Evolutionary conservation across 2,797 vertebrate species (phyloP).

Genomic region (Synanceia verrucosa): DNA sequence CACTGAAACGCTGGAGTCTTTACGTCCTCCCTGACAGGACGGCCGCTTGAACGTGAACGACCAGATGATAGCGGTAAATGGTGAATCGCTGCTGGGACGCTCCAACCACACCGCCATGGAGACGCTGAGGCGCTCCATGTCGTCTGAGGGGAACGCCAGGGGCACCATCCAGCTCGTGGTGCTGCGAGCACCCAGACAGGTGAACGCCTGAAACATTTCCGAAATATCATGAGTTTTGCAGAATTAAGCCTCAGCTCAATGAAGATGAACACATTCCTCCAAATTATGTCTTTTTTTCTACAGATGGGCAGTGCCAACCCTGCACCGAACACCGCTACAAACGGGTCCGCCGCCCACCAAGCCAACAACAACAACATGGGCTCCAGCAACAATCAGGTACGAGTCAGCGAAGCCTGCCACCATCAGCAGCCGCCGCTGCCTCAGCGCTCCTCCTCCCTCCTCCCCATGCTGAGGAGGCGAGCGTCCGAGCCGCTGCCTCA

Average conservation of each 20-base stretch:
- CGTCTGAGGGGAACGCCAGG: constrained; percentile 92
- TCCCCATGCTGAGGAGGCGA: constrained; percentile 56
- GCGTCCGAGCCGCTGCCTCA: constrained; percentile 58
- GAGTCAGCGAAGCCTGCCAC: constrained; percentile 20
- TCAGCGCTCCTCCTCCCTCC: constrained; percentile 51
- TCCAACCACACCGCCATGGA: constrained; percentile 96
- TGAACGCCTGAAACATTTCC: neutral
- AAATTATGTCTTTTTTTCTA: neutral
- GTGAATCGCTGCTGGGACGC: constrained; percentile 89
- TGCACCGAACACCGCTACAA: neutral
- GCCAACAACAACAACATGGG: neutral
- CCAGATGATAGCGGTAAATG: constrained; percentile 92
- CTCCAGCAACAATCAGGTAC: constrained; percentile 77
- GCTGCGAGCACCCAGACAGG: constrained; percentile 74
- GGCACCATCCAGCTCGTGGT: constrained; percentile 95
- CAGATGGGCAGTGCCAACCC: constrained; percentile 24
- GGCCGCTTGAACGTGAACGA: constrained; percentile 89
- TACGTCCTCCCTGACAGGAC: constrained; percentile 79
- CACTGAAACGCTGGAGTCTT: neutral
- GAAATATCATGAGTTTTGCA: constrained; percentile 15
- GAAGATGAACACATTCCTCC: constrained; percentile 19
- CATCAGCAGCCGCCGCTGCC: constrained; percentile 28
- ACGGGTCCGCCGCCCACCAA: neutral
- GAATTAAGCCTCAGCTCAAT: too few species aligned
- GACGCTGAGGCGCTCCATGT: constrained; percentile 93